Evolutionary conservation across 2,113 vertebrate genomes (phyloP).

Genomic region (Malurus melanocephalus): DNA sequence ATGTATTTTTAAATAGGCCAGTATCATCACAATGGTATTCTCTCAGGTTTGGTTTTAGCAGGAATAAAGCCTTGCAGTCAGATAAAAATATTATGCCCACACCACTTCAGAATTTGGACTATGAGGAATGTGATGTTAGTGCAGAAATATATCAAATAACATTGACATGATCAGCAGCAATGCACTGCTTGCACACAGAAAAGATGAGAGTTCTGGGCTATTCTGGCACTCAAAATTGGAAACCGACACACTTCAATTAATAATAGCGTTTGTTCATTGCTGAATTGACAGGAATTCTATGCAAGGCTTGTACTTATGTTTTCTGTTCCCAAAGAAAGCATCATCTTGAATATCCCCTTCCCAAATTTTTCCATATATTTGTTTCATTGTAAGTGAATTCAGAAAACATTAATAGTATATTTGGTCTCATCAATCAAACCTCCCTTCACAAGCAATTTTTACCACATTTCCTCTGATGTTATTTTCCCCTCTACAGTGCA

Average conservation of each 20-base stretch:
- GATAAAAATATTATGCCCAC: neutral
- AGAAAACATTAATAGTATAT: neutral
- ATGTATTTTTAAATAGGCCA: neutral
- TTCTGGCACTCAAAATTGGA: neutral
- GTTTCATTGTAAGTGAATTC: neutral
- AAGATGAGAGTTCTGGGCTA: neutral
- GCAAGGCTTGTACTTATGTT: neutral
- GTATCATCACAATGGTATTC: neutral
- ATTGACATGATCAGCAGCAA: neutral
- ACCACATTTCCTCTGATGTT: neutral
- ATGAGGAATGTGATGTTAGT: neutral
- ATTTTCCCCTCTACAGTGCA: neutral
- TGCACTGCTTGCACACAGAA: neutral
- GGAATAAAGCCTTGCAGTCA: neutral
- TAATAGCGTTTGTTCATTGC: neutral
- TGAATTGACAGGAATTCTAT: neutral
- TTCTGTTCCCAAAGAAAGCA: neutral
- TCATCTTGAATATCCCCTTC: neutral
- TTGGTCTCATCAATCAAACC: neutral
- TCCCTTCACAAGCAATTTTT: neutral
- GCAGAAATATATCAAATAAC: neutral
- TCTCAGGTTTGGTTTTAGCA: neutral
- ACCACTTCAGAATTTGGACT: neutral
- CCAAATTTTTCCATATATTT: neutral
- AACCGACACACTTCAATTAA: neutral